A percentile compares a stretch with the other conserved stretches of the same genome.
Conservation (phyloP, 2,888 invertebrate species). For the Teinopalpus imperialis region DNA sequence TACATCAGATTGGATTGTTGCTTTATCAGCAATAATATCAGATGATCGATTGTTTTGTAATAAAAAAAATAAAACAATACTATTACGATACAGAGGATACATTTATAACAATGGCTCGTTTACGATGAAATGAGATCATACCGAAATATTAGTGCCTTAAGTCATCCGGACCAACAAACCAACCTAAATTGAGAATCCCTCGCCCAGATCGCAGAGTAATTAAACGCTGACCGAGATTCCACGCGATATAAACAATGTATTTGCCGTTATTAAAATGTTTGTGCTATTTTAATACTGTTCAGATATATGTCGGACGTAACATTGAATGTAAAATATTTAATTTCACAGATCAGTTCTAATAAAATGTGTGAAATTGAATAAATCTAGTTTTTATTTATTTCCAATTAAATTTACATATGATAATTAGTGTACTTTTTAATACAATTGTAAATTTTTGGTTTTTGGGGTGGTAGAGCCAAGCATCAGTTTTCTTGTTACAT, state of each 20-base stretch:
- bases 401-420: no score
- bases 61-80: no score
- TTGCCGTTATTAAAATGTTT: slow-evolving; percentile 22
- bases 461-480: no score
- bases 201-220: slow-evolving; percentile 17
- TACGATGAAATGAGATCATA: slow-evolving; percentile 11
- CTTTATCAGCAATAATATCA: no score
- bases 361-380: no score
- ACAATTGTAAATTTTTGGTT: no score
- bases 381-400: no score
- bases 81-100: neutral
- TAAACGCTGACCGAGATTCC: slow-evolving; percentile 26
- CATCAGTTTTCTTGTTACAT: no score
- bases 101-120: neutral
- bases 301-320: neutral
- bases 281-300: slow-evolving; percentile 11
- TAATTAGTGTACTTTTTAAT: no score
- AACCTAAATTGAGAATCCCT: slow-evolving; percentile 23
- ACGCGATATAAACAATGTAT: slow-evolving; percentile 20
- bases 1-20: no score
- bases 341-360: no score
- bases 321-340: slow-evolving; percentile 5
- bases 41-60: no score
- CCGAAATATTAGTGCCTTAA: slow-evolving; percentile 16
- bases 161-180: slow-evolving; percentile 23